phyloP scores from a whole-genome alignment of 2,797 vertebrate species.

The Hylomyscus alleni region DNA sequence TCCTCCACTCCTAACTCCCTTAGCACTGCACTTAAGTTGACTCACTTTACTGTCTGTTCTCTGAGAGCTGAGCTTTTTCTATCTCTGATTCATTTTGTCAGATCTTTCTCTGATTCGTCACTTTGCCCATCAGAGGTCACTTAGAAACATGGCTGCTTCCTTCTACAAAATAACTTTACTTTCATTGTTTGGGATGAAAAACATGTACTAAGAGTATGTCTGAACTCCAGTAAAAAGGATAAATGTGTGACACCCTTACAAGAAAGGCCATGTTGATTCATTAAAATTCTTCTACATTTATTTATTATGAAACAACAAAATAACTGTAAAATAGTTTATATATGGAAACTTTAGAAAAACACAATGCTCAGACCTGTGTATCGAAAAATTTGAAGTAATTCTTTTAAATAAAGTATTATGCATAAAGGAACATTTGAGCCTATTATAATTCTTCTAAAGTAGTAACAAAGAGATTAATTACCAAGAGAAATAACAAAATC shows the following conservation, averaged over 20 bases:
- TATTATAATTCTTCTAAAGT: background rate
- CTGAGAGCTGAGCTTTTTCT: background rate
- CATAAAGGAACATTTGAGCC: accelerated
- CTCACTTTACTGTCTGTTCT: too few species aligned
- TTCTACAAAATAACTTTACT: background rate
- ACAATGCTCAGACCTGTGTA: background rate
- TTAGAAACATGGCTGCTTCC: background rate
- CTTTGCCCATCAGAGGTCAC: background rate
- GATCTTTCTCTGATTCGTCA: background rate
- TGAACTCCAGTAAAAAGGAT: background rate
- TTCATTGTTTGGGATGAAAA: background rate
- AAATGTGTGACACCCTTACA: background rate
- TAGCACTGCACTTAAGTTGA: background rate
- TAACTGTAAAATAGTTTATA: background rate
- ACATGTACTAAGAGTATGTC: background rate
- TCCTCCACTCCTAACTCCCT: background rate
- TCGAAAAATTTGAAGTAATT: background rate
- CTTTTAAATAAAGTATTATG: background rate
- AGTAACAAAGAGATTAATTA: background rate
- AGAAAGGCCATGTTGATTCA: background rate
- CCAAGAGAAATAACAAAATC: background rate
- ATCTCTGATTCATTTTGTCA: background rate
- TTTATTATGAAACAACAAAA: background rate
- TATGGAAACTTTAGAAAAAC: background rate
- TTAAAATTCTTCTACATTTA: background rate